Percentiles rank a stretch among this genome's conserved stretches.
These are phyloP conservation scores for Melanerpes formicivorus DNA, from an alignment of 2,113 vertebrate genomes.

Conservation along the genomic window DNA sequence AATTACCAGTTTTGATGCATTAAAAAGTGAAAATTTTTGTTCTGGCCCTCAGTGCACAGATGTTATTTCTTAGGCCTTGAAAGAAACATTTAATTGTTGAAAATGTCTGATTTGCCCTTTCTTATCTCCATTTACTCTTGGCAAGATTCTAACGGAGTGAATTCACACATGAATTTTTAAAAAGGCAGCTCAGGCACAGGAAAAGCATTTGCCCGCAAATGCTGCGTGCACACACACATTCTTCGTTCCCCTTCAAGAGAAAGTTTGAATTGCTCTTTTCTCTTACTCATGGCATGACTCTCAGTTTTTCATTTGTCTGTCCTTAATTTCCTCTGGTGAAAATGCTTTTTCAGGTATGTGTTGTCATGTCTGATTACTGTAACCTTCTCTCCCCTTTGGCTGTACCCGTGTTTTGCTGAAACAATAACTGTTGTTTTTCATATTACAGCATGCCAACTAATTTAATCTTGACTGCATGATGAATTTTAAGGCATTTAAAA, in stretches of 20 bases:
- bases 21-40: slow-evolving; percentile 9
- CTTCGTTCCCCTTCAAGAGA: neutral
- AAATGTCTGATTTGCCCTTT: neutral
- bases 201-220: neutral
- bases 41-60: neutral
- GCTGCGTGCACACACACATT: neutral
- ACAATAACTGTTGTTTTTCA: neutral
- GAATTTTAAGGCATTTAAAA: neutral
- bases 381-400: neutral
- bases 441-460: neutral
- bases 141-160: neutral
- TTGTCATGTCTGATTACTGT: neutral
- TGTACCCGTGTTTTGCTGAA: neutral
- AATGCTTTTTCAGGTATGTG: neutral
- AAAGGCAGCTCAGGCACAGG: neutral
- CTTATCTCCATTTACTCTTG: neutral
- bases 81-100: neutral
- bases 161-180: slow-evolving; percentile 33
- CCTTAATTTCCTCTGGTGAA: neutral
- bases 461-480: neutral
- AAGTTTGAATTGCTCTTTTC: neutral
- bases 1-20: neutral
- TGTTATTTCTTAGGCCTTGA: neutral
- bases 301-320: neutral
- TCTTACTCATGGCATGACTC: neutral